These are phyloP conservation scores for Catamblyrhynchus diadema DNA, from an alignment of 2,797 vertebrate genomes.

Conservation along the genomic window DNA sequence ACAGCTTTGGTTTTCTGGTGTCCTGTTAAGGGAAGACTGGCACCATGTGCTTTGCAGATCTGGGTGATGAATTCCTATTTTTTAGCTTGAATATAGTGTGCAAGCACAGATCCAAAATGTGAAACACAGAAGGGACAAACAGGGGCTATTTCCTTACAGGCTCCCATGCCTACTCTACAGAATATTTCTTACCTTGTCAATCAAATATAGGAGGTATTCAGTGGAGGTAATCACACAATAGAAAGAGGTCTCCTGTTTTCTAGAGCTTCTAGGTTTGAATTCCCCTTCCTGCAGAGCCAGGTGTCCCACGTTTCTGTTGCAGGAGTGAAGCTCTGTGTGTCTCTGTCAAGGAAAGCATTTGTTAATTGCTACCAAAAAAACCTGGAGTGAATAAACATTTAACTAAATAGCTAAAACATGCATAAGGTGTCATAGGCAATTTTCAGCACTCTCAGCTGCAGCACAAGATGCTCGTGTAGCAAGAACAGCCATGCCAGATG, in stretches of 20 bases:
- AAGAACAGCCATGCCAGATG: conserved; percentile 14
- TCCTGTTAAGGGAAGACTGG: neutral
- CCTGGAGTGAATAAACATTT: conserved; percentile 18
- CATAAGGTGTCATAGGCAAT: neutral
- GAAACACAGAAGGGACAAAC: neutral
- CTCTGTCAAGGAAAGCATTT: neutral
- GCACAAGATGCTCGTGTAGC: neutral
- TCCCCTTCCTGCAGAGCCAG: neutral
- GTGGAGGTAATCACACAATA: neutral
- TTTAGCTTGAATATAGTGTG: neutral
- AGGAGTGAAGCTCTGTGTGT: neutral
- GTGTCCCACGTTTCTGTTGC: neutral
- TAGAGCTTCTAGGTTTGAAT: neutral
- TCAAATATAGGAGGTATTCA: neutral
- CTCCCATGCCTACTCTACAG: neutral
- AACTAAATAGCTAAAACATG: conserved; percentile 34
- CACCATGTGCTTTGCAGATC: neutral
- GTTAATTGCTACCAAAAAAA: neutral
- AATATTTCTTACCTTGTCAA: neutral
- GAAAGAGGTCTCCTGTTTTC: neutral
- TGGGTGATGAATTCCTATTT: neutral
- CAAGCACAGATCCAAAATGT: neutral
- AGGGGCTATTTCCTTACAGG: neutral
- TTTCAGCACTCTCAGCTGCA: conserved; percentile 15
- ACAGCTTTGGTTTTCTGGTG: neutral